Percentiles rank a stretch among this genome's conserved stretches.
Conservation (phyloP, 2,797 vertebrate genomes). For the Nothura maculosa region DNA sequence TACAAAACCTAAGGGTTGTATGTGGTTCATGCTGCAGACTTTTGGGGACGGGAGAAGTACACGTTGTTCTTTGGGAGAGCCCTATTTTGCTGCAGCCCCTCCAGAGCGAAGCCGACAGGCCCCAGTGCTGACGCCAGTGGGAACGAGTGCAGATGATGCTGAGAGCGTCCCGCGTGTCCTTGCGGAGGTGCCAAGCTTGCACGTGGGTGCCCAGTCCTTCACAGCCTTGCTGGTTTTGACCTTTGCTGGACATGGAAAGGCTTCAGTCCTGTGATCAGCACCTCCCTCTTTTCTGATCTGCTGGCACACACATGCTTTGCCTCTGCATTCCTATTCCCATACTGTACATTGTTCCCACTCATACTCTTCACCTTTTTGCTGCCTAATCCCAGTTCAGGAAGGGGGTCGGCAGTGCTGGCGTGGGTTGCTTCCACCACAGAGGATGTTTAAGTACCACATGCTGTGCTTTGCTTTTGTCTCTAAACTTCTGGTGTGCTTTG, state of each 20-base stretch:
- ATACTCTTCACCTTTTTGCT: background rate
- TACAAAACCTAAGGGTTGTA: background rate
- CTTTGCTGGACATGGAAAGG: fast-evolving
- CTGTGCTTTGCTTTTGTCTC: background rate
- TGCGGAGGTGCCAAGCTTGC: background rate
- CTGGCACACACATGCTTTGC: background rate
- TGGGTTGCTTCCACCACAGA: background rate
- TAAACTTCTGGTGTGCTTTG: background rate
- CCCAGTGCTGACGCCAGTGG: background rate
- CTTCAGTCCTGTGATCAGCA: background rate
- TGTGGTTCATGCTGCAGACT: background rate
- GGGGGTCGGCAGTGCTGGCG: fast-evolving
- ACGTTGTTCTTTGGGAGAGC: background rate
- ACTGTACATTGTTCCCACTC: background rate
- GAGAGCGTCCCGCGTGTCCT: background rate
- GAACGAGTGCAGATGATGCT: background rate
- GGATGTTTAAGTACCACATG: background rate
- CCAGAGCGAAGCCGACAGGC: background rate
- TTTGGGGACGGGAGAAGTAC: fast-evolving
- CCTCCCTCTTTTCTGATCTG: background rate
- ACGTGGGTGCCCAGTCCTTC: background rate
- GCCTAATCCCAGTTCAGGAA: background rate
- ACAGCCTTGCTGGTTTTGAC: background rate
- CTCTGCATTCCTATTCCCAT: background rate
- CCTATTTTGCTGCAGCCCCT: fast-evolving